Evolutionary conservation across 2,888 invertebrate species (phyloP), one percentile per base, ranked within the genome.

Genomic region (Hypena proboscidalis): DNA sequence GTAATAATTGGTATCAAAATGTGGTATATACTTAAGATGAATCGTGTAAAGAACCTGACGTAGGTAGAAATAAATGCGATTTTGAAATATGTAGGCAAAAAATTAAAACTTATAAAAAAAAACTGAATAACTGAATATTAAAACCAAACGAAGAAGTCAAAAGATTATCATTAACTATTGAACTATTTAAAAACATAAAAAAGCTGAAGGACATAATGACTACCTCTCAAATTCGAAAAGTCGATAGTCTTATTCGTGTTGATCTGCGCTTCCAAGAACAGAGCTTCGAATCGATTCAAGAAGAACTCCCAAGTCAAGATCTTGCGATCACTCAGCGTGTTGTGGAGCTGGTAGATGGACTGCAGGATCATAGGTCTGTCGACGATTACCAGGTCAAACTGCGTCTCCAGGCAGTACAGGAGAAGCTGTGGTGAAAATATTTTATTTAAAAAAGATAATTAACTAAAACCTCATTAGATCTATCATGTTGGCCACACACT

Each of bases 301-400:
- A 99, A 99, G 92, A 99, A 99, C 56, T 99, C 98, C 99, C 99
- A 99, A 0, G 96, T 95, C 8, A 99, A 92, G 45, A 99, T 96
- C 68, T 94, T 94, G 29, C 98, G 93, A 80, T 98, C 97, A 62
- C 96, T 96, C 17, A 99, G 93, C 1, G 97, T 96, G 79, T 98
- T 98, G 78, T 98, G 97, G 3, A 99, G 92, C 78, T 99, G 97
- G 81, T 98, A 97, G 37, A 99, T 93, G 1, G 97, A 97, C 80
- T 99, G 98, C 23, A 99, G 92, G 17, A 99, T 97, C 93, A 99
- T 96, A 0, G 99, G 98, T 23, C 99, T 93, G 85, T 99, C 99
- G 46, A 97, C 95, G 48, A 99, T 98, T 52, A 99, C 98, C 48
- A 97, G 93, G 91, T 99, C 99, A 90, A 99, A 99, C 90, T 99